Evolutionary conservation across 2,797 vertebrate genomes (phyloP).

Genomic region (Diplodus sargus): DNA sequence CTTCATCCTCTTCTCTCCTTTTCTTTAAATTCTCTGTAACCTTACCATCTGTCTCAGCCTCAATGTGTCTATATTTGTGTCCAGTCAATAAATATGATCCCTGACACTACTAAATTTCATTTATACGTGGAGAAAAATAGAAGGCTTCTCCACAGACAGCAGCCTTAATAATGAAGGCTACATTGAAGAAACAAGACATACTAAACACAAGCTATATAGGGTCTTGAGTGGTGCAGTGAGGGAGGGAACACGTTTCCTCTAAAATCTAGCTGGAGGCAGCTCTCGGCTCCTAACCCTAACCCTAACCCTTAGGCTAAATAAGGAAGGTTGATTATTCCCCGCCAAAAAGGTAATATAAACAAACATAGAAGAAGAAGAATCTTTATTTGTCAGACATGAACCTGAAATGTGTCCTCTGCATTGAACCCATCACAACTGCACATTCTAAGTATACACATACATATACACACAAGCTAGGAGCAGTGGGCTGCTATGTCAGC

Average conservation of each 20-base stretch:
- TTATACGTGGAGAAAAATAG: constrained; percentile 7
- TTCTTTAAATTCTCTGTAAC: constrained; percentile 49
- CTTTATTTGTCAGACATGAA: too few species aligned
- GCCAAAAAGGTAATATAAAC: not conserved
- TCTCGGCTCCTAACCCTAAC: too few species aligned
- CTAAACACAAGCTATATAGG: not conserved
- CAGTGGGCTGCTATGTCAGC: too few species aligned
- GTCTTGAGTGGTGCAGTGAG: not conserved
- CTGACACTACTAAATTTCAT: not conserved
- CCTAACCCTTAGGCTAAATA: too few species aligned
- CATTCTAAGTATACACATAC: too few species aligned
- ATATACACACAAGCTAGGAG: too few species aligned
- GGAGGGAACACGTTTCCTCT: not conserved
- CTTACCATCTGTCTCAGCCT: constrained; percentile 35
- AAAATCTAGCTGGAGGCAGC: not conserved
- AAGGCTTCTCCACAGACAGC: constrained; percentile 7
- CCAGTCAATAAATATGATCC: constrained; percentile 8
- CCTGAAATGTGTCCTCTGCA: too few species aligned
- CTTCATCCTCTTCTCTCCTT: constrained; percentile 16
- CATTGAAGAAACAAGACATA: not conserved
- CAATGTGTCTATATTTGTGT: constrained; percentile 35
- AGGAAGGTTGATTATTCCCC: not conserved
- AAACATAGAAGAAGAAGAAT: too few species aligned
- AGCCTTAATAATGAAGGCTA: not conserved
- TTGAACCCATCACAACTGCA: too few species aligned